phyloP scores from a whole-genome alignment of 2,888 invertebrate species.

The Linyphia triangularis region DNA sequence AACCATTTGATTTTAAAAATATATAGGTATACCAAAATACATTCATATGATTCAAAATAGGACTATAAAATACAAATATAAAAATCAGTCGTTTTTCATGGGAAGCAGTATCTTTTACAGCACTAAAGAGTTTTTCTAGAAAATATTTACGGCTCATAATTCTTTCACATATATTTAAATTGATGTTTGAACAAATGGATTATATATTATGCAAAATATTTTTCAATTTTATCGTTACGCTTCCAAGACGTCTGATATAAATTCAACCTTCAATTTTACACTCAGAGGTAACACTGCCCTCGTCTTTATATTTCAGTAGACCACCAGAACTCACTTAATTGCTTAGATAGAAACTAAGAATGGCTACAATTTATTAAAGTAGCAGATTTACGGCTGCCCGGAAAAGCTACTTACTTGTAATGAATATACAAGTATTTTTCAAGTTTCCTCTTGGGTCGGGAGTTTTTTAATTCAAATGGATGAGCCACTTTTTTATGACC shows the following conservation, averaged over 20 bases:
- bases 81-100: too few species aligned
- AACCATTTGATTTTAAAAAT: too few species aligned
- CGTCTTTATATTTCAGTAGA: neutral
- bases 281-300: neutral
- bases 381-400: neutral
- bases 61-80: neutral
- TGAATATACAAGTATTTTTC: slow-evolving; percentile 23
- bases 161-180: too few species aligned
- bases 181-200: slow-evolving; percentile 1
- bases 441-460: neutral
- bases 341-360: slow-evolving; percentile 10
- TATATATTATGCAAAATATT: slow-evolving; percentile 35
- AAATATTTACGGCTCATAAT: too few species aligned
- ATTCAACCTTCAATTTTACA: neutral
- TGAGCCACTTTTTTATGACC: slow-evolving; percentile 39
- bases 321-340: neutral
- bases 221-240: slow-evolving; percentile 25
- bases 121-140: too few species aligned
- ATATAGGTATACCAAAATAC: neutral
- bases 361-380: neutral
- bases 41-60: neutral
- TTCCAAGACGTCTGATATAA: neutral
- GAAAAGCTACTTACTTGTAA: slow-evolving; percentile 36
- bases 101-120: too few species aligned
- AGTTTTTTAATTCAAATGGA: slow-evolving; percentile 56